Evolutionary conservation across 2,113 vertebrate species (phyloP).

Genomic region (Lycocorax pyrrhopterus): DNA sequence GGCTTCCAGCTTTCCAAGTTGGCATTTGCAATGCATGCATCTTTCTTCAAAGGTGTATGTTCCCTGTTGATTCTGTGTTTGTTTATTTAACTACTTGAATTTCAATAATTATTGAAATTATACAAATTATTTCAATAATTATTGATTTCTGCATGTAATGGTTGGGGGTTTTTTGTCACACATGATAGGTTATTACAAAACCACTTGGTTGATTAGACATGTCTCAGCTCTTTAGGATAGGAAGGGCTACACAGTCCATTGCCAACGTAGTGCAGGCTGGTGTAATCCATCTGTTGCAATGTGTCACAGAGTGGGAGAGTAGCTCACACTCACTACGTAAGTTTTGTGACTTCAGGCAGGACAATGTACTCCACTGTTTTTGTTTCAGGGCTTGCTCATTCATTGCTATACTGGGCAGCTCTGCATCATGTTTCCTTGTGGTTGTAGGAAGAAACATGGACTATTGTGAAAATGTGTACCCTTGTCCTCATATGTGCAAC

Average conservation of each 20-base stretch:
- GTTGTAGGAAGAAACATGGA: background rate
- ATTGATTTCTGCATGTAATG: background rate
- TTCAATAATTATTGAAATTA: background rate
- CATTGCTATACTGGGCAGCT: background rate
- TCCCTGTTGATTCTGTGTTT: background rate
- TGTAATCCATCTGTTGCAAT: background rate
- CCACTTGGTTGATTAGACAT: background rate
- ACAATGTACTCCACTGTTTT: background rate
- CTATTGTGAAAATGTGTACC: rapidly evolving
- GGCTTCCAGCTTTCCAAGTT: background rate
- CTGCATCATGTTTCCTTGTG: background rate
- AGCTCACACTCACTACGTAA: background rate
- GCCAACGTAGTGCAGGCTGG: background rate
- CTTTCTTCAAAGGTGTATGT: background rate
- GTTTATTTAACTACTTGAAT: background rate
- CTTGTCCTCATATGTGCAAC: background rate
- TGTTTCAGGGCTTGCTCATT: background rate
- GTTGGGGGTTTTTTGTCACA: background rate
- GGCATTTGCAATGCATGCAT: background rate
- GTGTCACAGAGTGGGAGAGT: background rate
- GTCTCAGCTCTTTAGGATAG: background rate
- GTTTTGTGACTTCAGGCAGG: background rate
- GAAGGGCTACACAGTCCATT: background rate
- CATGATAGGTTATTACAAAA: background rate
- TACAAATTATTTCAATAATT: background rate